These are phyloP conservation scores for Lepus townsendii DNA, from an alignment of 2,797 vertebrate species.

Conservation along the genomic window DNA sequence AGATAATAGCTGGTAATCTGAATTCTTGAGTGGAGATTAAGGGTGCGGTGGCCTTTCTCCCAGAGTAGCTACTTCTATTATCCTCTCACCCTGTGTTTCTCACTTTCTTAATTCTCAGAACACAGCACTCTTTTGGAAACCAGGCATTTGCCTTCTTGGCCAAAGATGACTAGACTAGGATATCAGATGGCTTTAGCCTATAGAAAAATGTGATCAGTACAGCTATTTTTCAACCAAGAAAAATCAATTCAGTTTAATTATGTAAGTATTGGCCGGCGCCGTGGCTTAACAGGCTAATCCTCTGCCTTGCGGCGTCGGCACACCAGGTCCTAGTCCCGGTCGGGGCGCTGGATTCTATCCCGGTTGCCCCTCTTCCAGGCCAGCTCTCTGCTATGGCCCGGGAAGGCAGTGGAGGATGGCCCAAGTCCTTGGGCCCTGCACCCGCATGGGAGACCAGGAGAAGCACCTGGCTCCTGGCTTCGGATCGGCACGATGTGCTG, in stretches of 20 bases:
- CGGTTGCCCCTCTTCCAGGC: no score
- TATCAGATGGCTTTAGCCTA: conserved; percentile 17
- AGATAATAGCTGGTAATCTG: not conserved
- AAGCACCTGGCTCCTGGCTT: no score
- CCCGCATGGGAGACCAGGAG: no score
- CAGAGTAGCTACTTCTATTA: not conserved
- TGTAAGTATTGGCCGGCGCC: not conserved
- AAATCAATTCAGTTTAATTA: conserved; percentile 31
- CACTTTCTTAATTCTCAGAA: not conserved
- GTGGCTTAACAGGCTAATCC: no score
- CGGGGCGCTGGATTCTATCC: no score
- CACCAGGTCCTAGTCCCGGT: no score
- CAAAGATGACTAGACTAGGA: not conserved
- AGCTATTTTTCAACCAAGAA: conserved; percentile 47
- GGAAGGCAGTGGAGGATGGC: no score
- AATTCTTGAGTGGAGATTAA: not conserved
- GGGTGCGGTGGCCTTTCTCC: not conserved
- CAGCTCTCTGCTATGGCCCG: no score
- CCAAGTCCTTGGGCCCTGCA: no score
- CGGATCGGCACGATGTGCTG: no score
- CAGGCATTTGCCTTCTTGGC: not conserved
- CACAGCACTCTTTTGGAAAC: not conserved
- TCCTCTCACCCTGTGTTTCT: not conserved
- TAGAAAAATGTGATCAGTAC: conserved; percentile 25
- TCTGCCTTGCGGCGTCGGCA: no score